These are phyloP conservation scores for Engraulis encrasicolus DNA, from an alignment of 2,113 vertebrate species.

Conservation along the genomic window DNA sequence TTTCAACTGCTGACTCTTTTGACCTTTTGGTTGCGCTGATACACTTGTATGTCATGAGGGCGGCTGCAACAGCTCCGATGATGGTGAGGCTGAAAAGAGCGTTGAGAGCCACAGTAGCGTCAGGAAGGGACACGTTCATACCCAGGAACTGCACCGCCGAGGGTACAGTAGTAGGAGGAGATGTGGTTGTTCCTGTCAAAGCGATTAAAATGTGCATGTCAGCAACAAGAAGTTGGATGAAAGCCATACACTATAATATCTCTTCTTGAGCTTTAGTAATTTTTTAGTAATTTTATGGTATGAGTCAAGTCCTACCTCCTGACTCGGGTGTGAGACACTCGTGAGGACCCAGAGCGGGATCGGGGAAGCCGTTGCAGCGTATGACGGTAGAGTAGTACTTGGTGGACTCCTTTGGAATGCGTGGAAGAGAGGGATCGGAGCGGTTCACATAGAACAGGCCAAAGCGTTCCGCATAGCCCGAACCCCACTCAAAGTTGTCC, in stretches of 20 bases:
- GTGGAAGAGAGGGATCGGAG: constrained; percentile 82
- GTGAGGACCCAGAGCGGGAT: too few relatives aligned
- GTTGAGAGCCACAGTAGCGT: constrained; percentile 77
- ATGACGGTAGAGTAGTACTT: constrained; percentile 88
- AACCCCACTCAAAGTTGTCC: constrained; percentile 95
- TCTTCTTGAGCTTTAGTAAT: too few relatives aligned
- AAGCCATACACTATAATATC: too few relatives aligned
- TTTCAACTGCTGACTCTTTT: accelerated
- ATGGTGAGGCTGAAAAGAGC: constrained; percentile 73
- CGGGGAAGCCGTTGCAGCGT: constrained; percentile 88
- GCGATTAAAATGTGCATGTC: too few relatives aligned
- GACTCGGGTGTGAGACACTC: too few relatives aligned
- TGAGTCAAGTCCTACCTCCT: too few relatives aligned
- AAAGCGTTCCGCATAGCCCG: constrained; percentile 88
- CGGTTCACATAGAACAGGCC: constrained; percentile 90
- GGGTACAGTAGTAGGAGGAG: neutral
- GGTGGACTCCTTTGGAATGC: constrained; percentile 89
- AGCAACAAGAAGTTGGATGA: too few relatives aligned
- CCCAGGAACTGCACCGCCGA: constrained; percentile 77
- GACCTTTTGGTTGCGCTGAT: constrained; percentile 34
- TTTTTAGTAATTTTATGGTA: too few relatives aligned
- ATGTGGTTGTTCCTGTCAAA: constrained; percentile 46
- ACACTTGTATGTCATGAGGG: constrained; percentile 56
- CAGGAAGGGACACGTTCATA: constrained; percentile 59
- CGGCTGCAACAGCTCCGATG: constrained; percentile 53